Evolutionary conservation across 2,113 vertebrate genomes (phyloP).

Genomic region (Sphaerodactylus townsendi): DNA sequence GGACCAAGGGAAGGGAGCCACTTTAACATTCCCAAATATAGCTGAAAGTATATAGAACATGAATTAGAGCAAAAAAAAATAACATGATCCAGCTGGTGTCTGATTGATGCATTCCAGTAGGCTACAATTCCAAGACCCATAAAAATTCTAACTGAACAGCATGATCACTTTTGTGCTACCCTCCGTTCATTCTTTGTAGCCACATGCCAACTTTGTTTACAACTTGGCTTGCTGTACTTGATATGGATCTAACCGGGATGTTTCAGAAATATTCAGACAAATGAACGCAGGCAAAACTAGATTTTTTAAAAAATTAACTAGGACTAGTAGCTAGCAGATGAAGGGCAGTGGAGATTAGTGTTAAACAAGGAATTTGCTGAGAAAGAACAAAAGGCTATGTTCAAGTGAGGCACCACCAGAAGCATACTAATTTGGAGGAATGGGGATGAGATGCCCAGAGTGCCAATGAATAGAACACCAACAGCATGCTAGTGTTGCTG

Average conservation of each 20-base stretch:
- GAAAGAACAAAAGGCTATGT: conserved; percentile 39
- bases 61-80: no score
- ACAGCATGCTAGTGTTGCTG: neutral
- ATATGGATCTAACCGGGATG: conserved; percentile 36
- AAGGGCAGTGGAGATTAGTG: conserved; percentile 27
- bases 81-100: neutral
- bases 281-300: conserved; percentile 33
- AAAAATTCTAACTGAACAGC: neutral
- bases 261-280: conserved; percentile 39
- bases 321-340: conserved; percentile 25
- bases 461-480: neutral
- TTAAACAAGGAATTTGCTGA: conserved; percentile 36
- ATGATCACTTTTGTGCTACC: conserved; percentile 15
- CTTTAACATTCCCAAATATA: neutral
- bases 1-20: neutral
- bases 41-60: neutral
- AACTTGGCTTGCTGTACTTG: conserved; percentile 23
- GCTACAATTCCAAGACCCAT: no score
- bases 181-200: conserved; percentile 22
- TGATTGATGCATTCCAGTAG: conserved; percentile 32
- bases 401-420: conserved; percentile 27
- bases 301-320: conserved; percentile 50
- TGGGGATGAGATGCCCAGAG: neutral
- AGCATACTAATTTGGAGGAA: conserved; percentile 1
- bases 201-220: conserved; percentile 20